A percentile compares a stretch with the other conserved stretches of the same genome.
Evolutionary conservation across 1,140 invertebrate genomes (phyloP).

Genomic region (Drosophila fuyamai): DNA sequence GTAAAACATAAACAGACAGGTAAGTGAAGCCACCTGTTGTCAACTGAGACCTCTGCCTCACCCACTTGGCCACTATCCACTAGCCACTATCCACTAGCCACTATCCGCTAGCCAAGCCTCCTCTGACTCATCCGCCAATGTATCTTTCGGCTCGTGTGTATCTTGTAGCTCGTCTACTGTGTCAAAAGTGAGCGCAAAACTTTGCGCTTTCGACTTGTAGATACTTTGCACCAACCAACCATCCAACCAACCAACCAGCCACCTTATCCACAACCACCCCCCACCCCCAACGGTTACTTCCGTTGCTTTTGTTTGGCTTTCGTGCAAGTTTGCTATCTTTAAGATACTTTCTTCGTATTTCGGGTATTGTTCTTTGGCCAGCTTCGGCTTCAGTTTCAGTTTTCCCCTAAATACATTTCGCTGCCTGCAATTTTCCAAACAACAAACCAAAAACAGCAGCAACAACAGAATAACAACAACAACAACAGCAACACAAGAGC

Average conservation of each 20-base stretch:
- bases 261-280: neutral
- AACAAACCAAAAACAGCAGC: constrained; percentile 20
- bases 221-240: constrained; percentile 19
- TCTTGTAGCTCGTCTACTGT: constrained; percentile 44
- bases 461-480: constrained; percentile 12
- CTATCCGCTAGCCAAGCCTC: constrained; percentile 7
- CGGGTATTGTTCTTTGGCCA: constrained; percentile 46
- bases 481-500: constrained; percentile 8
- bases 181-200: constrained; percentile 78
- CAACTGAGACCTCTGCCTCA: constrained; percentile 9
- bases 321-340: constrained; percentile 45
- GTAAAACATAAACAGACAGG: constrained; percentile 47
- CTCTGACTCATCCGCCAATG: constrained; percentile 19
- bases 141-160: constrained; percentile 21
- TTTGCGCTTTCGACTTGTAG: constrained; percentile 63
- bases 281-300: constrained; percentile 1
- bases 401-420: constrained; percentile 21
- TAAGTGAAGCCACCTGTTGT: constrained; percentile 69
- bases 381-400: constrained; percentile 20
- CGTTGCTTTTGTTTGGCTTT: constrained; percentile 47
- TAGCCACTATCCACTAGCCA: neutral
- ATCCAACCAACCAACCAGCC: neutral
- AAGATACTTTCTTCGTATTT: constrained; percentile 59
- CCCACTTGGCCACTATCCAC: neutral
- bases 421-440: constrained; percentile 34